Percentiles rank a stretch among this genome's conserved stretches.
phyloP scores from a whole-genome alignment of 2,113 vertebrate genomes.

The Ascaphus truei region DNA sequence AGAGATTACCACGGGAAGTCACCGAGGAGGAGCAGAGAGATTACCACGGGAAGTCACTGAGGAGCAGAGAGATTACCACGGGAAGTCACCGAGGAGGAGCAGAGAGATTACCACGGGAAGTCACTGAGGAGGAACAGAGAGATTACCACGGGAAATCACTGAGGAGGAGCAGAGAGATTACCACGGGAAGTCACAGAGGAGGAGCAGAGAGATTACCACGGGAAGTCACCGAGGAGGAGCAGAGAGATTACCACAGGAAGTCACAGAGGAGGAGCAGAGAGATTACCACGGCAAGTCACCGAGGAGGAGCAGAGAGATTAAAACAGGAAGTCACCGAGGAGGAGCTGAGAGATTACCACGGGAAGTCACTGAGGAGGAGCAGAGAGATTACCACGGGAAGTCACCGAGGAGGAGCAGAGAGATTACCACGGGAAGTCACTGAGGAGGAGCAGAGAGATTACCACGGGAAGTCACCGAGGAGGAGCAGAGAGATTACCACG shows the following conservation, averaged over 20 bases:
- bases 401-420: neutral
- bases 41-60: neutral
- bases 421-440: neutral
- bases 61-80: neutral
- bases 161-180: neutral
- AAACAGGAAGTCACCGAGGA: neutral
- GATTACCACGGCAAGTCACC: neutral
- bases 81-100: neutral
- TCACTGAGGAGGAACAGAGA: neutral
- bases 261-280: no score
- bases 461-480: neutral
- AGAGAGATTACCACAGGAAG: constrained; percentile 14
- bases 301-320: neutral
- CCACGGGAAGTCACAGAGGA: neutral
- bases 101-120: neutral
- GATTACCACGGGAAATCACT: neutral
- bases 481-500: neutral
- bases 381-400: neutral
- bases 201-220: no score
- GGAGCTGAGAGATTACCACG: neutral
- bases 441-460: neutral
- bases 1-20: neutral
- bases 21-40: neutral
- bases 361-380: neutral
- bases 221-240: neutral